Evolutionary conservation across 2,113 vertebrate species (phyloP).

Genomic region (Plecotus auritus): DNA sequence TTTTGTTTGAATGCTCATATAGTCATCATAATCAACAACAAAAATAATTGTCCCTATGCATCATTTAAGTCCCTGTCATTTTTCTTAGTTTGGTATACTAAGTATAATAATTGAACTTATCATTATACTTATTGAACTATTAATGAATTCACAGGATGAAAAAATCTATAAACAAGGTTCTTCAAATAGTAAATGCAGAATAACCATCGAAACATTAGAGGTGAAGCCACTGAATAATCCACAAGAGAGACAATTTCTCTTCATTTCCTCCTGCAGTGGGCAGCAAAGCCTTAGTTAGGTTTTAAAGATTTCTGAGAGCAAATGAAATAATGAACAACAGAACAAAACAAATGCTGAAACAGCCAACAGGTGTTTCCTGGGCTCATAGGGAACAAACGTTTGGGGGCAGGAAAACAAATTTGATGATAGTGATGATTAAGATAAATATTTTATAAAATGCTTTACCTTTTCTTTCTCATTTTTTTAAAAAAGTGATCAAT

Average conservation of each 20-base stretch:
- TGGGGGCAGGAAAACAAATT: not conserved
- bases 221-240: not conserved
- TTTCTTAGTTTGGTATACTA: not conserved
- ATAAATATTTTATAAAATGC: not conserved
- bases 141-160: not conserved
- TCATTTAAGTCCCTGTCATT: not conserved
- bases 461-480: not conserved
- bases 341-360: not conserved
- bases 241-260: not conserved
- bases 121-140: not conserved
- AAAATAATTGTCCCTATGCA: not conserved
- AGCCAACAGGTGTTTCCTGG: not conserved
- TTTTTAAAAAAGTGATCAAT: not conserved
- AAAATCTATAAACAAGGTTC: not conserved
- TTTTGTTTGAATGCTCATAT: not conserved
- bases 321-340: not conserved
- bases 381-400: not conserved
- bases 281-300: slow-evolving; percentile 36
- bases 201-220: not conserved
- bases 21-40: not conserved
- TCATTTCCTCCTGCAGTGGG: slow-evolving; percentile 44
- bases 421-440: not conserved
- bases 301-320: not conserved
- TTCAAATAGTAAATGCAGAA: not conserved
- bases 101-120: not conserved